Conservation (phyloP, 2,797 vertebrate species). For the Natrix natrix region DNA sequence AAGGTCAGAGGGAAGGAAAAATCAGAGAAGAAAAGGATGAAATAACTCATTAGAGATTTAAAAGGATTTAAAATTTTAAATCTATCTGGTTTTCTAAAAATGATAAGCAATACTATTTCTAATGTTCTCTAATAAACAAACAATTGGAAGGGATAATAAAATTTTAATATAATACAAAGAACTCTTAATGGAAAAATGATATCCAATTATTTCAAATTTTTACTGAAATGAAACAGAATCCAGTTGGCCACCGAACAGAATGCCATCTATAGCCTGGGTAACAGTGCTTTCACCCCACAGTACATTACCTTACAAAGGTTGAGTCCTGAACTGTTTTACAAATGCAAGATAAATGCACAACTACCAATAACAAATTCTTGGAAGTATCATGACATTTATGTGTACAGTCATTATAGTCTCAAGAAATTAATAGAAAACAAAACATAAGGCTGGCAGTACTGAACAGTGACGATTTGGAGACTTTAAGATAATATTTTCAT, state of each 20-base stretch:
- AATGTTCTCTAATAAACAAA: background rate
- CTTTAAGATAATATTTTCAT: background rate
- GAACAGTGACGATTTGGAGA: background rate
- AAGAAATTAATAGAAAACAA: background rate
- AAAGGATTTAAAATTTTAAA: constrained; percentile 20
- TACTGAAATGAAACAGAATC: constrained; percentile 34
- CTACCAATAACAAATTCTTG: background rate
- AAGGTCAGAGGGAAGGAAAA: constrained; percentile 41
- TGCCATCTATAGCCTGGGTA: constrained; percentile 35
- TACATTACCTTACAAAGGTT: constrained; percentile 7
- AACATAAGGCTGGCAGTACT: background rate
- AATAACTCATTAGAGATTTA: constrained; percentile 1
- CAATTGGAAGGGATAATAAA: background rate
- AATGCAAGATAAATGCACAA: constrained; percentile 6
- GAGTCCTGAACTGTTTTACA: constrained; percentile 9
- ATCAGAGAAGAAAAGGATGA: background rate
- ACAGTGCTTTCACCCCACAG: constrained; percentile 34
- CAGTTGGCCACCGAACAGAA: constrained; percentile 16
- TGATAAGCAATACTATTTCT: constrained; percentile 1
- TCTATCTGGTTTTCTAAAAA: constrained; percentile 9
- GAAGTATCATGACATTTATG: background rate
- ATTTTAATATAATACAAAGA: background rate
- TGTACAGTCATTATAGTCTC: background rate
- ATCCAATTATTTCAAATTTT: constrained; percentile 4
- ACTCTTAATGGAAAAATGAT: constrained; percentile 14